phyloP scores from a whole-genome alignment of 2,797 vertebrate genomes.

The Botia almorhae region DNA sequence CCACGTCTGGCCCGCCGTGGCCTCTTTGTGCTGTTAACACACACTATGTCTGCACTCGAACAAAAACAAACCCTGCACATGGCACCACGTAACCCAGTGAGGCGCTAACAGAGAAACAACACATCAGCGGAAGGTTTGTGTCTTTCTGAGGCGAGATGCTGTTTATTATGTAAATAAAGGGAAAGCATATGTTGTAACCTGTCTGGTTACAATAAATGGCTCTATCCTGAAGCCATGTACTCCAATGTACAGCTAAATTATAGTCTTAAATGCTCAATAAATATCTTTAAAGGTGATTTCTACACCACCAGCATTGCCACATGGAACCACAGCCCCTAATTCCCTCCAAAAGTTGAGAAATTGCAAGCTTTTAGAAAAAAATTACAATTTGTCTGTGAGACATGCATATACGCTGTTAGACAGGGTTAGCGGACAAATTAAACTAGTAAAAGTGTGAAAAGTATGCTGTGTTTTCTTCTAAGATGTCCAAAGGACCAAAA shows the following conservation, averaged over 20 bases:
- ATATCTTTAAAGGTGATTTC: not conserved
- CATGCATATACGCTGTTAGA: too few species aligned
- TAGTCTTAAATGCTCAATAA: not conserved
- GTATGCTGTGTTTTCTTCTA: too few species aligned
- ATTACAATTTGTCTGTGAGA: too few species aligned
- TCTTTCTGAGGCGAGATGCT: conserved; percentile 15
- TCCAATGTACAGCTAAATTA: not conserved
- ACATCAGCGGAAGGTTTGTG: conserved; percentile 23
- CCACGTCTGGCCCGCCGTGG: conserved; percentile 44
- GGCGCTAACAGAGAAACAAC: conserved; percentile 15
- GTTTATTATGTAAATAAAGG: conserved; percentile 4
- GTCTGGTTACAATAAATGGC: not conserved
- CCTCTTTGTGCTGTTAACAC: conserved; percentile 60
- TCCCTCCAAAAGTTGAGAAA: too few species aligned
- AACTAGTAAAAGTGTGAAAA: too few species aligned
- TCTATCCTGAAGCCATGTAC: not conserved
- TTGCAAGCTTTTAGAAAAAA: too few species aligned
- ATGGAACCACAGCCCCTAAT: too few species aligned
- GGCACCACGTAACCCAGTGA: conserved; percentile 39
- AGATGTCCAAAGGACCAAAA: too few species aligned
- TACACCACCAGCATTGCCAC: too few species aligned
- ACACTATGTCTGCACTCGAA: conserved; percentile 36
- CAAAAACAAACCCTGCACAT: conserved; percentile 51
- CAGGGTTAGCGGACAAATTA: too few species aligned
- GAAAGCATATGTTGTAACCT: not conserved